Percentiles rank a stretch among this genome's conserved stretches.
phyloP scores from a whole-genome alignment of 2,113 vertebrate genomes.

The Neopipo cinnamomea region DNA sequence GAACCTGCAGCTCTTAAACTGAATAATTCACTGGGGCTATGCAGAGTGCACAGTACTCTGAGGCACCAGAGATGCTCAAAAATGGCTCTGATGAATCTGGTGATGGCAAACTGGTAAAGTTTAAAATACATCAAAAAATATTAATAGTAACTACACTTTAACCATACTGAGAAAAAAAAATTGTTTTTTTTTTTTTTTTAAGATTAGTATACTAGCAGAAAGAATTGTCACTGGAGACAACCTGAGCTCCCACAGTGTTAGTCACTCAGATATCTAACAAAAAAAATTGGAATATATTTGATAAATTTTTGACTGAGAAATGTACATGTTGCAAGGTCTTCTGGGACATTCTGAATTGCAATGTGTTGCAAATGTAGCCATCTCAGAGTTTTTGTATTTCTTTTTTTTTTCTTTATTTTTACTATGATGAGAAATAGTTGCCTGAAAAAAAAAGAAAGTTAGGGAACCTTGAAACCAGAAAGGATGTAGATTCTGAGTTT shows the following conservation, averaged over 20 bases:
- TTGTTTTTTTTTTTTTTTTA: neutral
- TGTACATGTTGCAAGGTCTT: neutral
- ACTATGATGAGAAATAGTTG: neutral
- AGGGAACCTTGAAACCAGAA: neutral
- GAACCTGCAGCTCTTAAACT: neutral
- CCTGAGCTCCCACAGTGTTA: neutral
- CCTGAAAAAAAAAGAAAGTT: neutral
- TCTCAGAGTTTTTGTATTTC: neutral
- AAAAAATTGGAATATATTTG: neutral
- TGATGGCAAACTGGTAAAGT: neutral
- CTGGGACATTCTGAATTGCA: neutral
- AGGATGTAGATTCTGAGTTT: neutral
- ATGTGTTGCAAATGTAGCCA: neutral
- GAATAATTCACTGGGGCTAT: neutral
- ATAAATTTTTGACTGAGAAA: neutral
- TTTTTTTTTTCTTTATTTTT: too few species aligned
- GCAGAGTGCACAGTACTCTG: neutral
- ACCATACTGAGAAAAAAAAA: neutral
- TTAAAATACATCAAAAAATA: neutral
- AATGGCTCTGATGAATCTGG: neutral
- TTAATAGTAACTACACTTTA: neutral
- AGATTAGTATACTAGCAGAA: neutral
- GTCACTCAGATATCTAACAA: neutral
- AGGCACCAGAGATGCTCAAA: neutral
- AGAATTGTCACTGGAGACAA: neutral